Percentiles rank a stretch among this genome's conserved stretches.
Evolutionary conservation across 2,888 invertebrate species (phyloP).

Genomic region (Parelbella ahira): DNA sequence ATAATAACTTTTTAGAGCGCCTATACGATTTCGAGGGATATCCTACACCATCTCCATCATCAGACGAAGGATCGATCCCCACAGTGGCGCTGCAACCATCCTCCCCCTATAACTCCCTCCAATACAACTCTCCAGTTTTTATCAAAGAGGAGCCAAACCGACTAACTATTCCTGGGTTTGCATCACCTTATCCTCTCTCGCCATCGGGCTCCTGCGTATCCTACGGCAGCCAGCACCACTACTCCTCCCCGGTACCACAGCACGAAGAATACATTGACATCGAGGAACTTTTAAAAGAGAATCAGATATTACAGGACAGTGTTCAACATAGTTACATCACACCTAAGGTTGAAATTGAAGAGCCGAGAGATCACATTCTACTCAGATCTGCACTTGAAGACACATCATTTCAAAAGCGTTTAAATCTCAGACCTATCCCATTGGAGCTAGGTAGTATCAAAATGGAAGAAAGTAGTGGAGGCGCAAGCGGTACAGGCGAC

Average conservation of each 20-base stretch:
- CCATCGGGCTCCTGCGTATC: constrained; percentile 79
- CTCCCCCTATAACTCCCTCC: constrained; percentile 75
- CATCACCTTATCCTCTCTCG: constrained; percentile 77
- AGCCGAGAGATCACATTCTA: constrained; percentile 86
- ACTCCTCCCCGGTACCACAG: constrained; percentile 75
- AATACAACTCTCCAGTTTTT: constrained; percentile 56
- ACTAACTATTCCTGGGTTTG: constrained; percentile 71
- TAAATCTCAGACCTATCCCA: constrained; percentile 90
- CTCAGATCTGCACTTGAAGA: constrained; percentile 90
- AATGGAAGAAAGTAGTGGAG: constrained; percentile 85
- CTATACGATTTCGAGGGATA: constrained; percentile 75
- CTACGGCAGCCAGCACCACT: constrained; percentile 80
- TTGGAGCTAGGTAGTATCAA: constrained; percentile 82
- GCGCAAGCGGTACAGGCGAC: constrained; percentile 52
- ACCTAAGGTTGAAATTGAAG: constrained; percentile 80
- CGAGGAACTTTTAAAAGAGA: constrained; percentile 80
- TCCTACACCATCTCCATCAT: constrained; percentile 72
- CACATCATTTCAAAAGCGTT: constrained; percentile 91
- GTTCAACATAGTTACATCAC: constrained; percentile 63
- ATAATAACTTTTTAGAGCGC: constrained; percentile 61
- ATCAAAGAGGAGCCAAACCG: constrained; percentile 79
- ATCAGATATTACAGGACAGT: constrained; percentile 74
- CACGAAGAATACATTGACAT: constrained; percentile 83
- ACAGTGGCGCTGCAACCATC: constrained; percentile 79
- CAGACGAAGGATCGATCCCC: constrained; percentile 79